Base-by-base conservation (phyloP, 2,888 invertebrate genomes). In the Dicyrtoma fusca region DNA sequence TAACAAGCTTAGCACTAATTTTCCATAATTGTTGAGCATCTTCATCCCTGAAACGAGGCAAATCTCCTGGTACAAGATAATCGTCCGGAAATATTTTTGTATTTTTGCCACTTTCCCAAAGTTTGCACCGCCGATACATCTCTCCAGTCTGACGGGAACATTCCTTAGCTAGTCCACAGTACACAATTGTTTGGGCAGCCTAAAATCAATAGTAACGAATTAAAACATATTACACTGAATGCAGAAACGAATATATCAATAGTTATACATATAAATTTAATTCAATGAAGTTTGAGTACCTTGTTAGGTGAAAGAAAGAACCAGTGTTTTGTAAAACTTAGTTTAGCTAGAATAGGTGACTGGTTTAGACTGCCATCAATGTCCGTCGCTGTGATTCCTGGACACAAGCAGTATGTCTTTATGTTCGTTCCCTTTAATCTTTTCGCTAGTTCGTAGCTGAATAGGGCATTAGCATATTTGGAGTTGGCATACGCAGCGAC, bases 161-260 rank as follows among this genome's bases (percentile, higher is more conserved):
- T 74, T 89, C 87, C 76, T 90, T 89, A 75, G 91, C 90, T 0
- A 90, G 88, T 0, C 92, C 91, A 82, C 92, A 92, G 83, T 89
- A 89, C 21, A 94, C 84, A 21, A 91, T 87, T 6, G 69, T 49
- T 62, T 51, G 45, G 19, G 42, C 13, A 5, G 53, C 55, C 53
- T 66, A 19, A 53, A 26, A 42, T 17, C 26, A 1, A 59, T 3
- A 59, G 34, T 6, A 6, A 49, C 17, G 11, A 49, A 4, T n/a
- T 49, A 49, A 49, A 5, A 34, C 3, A 34, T 34, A 34, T 34
- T 3, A 3, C 34, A 34, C 34, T 5, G 3, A 34, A 34, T 34
- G n/a, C n/a, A n/a, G n/a, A n/a, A n/a, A n/a, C n/a, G n/a, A n/a
- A n/a, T n/a, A n/a, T n/a, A n/a, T n/a, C n/a, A n/a, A n/a, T n/a